Conservation (phyloP, 2,797 vertebrate genomes). For the Spondyliosoma cantharus region DNA sequence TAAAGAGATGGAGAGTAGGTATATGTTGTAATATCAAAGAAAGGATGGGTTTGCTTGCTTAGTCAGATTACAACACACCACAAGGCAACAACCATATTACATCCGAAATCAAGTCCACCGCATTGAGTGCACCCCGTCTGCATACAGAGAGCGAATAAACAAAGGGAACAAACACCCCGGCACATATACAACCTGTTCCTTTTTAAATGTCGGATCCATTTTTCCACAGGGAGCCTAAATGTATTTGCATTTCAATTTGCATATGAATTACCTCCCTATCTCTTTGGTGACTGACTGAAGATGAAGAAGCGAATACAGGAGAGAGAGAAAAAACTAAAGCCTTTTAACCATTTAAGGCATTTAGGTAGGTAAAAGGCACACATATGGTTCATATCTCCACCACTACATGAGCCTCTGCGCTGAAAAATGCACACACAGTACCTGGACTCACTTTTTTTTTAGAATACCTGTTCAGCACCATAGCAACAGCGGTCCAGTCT, state of each 20-base stretch:
- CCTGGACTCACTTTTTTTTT: background rate
- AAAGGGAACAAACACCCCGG: conserved; percentile 29
- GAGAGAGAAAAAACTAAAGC: background rate
- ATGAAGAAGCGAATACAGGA: background rate
- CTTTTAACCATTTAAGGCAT: background rate
- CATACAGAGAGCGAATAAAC: conserved; percentile 35
- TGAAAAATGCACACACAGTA: conserved; percentile 21
- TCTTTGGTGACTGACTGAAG: conserved; percentile 25
- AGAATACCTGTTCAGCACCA: conserved; percentile 29
- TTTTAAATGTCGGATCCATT: conserved; percentile 31
- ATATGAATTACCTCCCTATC: conserved; percentile 42
- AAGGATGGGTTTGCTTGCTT: background rate
- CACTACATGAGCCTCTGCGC: conserved; percentile 3
- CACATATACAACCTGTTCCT: conserved; percentile 18
- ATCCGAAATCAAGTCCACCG: conserved; percentile 30
- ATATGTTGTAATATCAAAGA: conserved; percentile 3
- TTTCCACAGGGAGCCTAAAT: conserved; percentile 21
- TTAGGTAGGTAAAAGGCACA: background rate
- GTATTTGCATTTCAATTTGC: conserved; percentile 48
- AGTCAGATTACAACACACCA: conserved; percentile 17
- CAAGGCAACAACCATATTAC: conserved; percentile 27
- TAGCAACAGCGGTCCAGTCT: conserved; percentile 43
- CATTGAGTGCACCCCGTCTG: conserved; percentile 8
- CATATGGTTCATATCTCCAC: background rate
- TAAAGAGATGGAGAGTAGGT: background rate